Conservation (phyloP, 2,797 vertebrate species). For the Thalassophryne amazonica region DNA sequence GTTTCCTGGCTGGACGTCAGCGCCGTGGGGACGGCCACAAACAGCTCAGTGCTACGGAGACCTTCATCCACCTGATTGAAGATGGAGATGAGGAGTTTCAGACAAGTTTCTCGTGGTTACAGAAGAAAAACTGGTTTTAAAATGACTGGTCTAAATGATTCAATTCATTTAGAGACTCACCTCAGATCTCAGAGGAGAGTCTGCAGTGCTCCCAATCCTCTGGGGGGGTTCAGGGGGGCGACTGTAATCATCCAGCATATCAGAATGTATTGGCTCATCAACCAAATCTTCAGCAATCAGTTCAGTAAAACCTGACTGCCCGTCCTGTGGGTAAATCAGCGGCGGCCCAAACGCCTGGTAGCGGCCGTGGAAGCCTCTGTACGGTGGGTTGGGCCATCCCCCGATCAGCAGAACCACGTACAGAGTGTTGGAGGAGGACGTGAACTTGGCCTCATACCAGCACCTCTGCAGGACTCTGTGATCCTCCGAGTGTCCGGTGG, state of each 20-base stretch:
- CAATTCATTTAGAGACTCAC: neutral
- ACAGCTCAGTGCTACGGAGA: neutral
- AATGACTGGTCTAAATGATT: no score
- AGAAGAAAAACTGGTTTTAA: neutral
- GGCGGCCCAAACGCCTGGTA: constrained; percentile 62
- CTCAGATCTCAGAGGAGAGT: no score
- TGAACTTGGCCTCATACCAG: constrained; percentile 68
- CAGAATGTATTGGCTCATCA: neutral
- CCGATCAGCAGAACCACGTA: constrained; percentile 74
- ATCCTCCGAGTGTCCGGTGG: neutral
- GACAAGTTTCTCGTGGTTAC: neutral
- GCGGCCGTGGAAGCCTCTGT: constrained; percentile 72
- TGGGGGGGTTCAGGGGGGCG: neutral
- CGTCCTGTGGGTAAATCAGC: constrained; percentile 28
- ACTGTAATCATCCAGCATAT: constrained; percentile 17
- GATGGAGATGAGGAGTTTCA: neutral
- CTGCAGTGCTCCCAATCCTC: neutral
- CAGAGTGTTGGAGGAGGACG: constrained; percentile 56
- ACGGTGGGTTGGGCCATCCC: constrained; percentile 33
- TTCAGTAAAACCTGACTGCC: neutral
- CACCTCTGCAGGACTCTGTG: constrained; percentile 71
- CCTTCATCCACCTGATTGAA: constrained; percentile 14
- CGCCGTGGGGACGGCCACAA: neutral
- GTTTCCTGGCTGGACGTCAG: neutral
- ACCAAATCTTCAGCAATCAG: neutral